Evolutionary conservation across 2,797 vertebrate genomes (phyloP).

Genomic region (Protosalanx chinensis): DNA sequence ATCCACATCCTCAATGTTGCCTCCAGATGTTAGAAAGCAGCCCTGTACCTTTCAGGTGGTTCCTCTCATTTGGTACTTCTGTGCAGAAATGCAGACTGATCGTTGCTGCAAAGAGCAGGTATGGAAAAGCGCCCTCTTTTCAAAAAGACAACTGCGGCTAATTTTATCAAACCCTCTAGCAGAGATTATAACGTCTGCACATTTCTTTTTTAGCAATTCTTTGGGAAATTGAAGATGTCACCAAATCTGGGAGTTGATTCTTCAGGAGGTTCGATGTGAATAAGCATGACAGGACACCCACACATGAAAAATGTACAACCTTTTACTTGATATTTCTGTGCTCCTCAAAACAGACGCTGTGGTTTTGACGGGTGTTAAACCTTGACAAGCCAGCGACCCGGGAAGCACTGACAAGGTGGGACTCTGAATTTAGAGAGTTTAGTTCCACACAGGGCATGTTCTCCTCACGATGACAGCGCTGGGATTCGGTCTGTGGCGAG

Average conservation of each 20-base stretch:
- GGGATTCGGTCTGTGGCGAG: background rate
- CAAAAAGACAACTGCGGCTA: too few species aligned
- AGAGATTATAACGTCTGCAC: too few species aligned
- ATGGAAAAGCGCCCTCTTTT: too few species aligned
- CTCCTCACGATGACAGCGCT: constrained; percentile 5
- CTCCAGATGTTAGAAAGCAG: too few species aligned
- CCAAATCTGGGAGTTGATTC: background rate
- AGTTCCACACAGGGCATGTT: constrained; percentile 6
- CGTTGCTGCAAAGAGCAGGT: background rate
- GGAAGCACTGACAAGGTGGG: background rate
- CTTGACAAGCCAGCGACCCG: constrained; percentile 10
- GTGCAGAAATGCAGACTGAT: background rate
- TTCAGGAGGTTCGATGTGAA: background rate
- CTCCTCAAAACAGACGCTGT: background rate
- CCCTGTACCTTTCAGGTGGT: too few species aligned
- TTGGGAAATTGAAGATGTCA: background rate
- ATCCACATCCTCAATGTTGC: too few species aligned
- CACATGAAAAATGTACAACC: too few species aligned
- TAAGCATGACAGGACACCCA: background rate
- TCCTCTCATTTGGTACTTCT: background rate
- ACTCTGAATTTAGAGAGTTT: constrained; percentile 6
- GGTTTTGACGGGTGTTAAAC: constrained; percentile 2
- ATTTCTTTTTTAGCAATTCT: background rate
- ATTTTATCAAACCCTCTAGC: too few species aligned
- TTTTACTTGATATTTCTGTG: background rate